Percentiles rank a stretch among this genome's conserved stretches.
These are phyloP conservation scores for Maylandia zebra DNA, from an alignment of 2,113 vertebrate genomes.

Conservation along the genomic window DNA sequence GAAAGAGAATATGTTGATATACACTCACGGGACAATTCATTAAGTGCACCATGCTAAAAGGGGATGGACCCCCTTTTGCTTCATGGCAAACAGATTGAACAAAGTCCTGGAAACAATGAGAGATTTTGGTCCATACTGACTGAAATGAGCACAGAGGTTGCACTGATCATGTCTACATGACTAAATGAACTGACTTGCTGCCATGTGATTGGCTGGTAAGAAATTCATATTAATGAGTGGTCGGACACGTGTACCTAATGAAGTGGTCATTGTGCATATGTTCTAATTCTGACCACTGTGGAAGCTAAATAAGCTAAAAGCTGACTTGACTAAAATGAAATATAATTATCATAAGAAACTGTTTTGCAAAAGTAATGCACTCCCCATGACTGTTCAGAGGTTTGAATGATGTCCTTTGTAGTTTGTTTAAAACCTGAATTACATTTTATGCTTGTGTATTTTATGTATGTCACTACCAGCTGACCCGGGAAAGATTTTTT, in stretches of 20 bases:
- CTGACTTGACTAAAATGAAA: background rate
- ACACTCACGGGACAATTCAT: background rate
- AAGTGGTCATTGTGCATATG: background rate
- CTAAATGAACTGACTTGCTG: background rate
- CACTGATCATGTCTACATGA: background rate
- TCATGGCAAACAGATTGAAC: background rate
- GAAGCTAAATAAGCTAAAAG: background rate
- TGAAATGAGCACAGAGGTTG: background rate
- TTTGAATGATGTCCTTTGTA: background rate
- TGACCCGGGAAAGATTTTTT: background rate
- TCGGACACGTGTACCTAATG: background rate
- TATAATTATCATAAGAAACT: background rate
- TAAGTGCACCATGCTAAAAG: background rate
- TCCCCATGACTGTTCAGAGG: background rate
- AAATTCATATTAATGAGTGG: rapidly evolving
- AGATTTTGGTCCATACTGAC: background rate
- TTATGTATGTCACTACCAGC: background rate
- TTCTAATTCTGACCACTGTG: background rate
- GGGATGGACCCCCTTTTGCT: background rate
- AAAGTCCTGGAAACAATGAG: background rate
- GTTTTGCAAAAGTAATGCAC: background rate
- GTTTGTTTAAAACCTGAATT: background rate
- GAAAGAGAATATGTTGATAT: too few species aligned
- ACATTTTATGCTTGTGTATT: background rate
- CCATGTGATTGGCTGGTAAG: background rate